Base-by-base conservation (phyloP, 2,797 vertebrate species). In the Gambusia yucatana region DNA sequence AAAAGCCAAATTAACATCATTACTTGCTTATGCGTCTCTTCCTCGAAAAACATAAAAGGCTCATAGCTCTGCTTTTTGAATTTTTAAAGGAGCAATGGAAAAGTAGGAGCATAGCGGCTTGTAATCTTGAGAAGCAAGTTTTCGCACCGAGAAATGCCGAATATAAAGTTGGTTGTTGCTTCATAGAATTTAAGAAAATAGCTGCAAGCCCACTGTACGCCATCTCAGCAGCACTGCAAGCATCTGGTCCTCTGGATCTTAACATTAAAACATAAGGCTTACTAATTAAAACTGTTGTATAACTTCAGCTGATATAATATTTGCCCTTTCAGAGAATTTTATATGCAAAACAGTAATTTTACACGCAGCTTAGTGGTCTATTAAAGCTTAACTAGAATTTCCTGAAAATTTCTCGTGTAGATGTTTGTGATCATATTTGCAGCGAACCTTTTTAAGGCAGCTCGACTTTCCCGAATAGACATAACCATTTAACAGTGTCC, bases 141-240 rank as follows among this genome's bases (percentile, higher is more conserved):
- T 85, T 79, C 28, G 79, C 25, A 41, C 50, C 81, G 22, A 77
- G 72, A 83, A 76, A 78, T 77, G 41, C 48, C 74, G 80, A 76
- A 84, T 77, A 47, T 86, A 59, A 74, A 76, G 39, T 75, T 71
- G 79, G 78, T 63, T 80, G 77, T 71, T 76, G 57, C 43, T 78
- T 78, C n/a, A 67, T 55, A 36, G 9, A 80, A 76, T n/a, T n/a
- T 76, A 28, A 78, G 43, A 71, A 77, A 81, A 86, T 85, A 75
- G 59, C 75, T 73, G 65, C 44, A 43, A 79, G 79, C 79, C 16
- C 14, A 63, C 30, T 36, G 6, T 17, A 36, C 0, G 7, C 14
- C 74, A 74, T 80, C 77, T 85, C 69, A 73, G 83, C 80, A 72
- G 25, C 59, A 82, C 67, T 81, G 79, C 33, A 72, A 81, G 57